Evolutionary conservation across 2,797 vertebrate species (phyloP).

Genomic region (Crax fasciolata): DNA sequence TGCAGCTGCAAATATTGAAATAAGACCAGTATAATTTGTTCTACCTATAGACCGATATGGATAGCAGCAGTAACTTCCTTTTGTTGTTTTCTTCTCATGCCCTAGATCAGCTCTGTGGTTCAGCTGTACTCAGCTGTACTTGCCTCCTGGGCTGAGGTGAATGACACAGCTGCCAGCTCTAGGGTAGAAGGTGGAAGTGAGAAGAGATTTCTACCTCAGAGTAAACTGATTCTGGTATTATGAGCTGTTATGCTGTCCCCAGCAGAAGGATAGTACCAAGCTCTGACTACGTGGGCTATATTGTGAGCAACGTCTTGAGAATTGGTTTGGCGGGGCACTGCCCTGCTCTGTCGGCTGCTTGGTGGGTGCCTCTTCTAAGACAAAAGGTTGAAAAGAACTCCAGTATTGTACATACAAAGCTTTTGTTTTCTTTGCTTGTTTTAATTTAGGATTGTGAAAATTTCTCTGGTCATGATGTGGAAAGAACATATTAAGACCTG

Average conservation of each 20-base stretch:
- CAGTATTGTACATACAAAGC: neutral
- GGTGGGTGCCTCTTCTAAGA: neutral
- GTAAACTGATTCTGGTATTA: neutral
- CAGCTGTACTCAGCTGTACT: fast-evolving
- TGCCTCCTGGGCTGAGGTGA: neutral
- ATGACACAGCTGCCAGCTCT: neutral
- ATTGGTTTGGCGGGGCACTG: neutral
- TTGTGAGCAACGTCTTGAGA: neutral
- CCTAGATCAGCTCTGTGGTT: neutral
- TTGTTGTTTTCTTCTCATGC: neutral
- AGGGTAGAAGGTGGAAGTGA: neutral
- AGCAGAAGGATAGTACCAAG: neutral
- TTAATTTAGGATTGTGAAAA: conserved; percentile 2
- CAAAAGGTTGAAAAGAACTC: neutral
- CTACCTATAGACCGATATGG: neutral
- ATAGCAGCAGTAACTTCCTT: neutral
- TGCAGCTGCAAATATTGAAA: neutral
- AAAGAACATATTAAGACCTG: neutral
- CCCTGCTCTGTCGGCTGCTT: neutral
- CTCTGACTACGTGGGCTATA: neutral
- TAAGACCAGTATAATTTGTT: neutral
- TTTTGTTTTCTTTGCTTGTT: neutral
- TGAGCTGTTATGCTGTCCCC: neutral
- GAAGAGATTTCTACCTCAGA: neutral
- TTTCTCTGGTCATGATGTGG: neutral